Percentiles rank a stretch among this genome's conserved stretches.
Evolutionary conservation across 2,113 vertebrate species (phyloP).

Genomic region (Trachemys scripta): DNA sequence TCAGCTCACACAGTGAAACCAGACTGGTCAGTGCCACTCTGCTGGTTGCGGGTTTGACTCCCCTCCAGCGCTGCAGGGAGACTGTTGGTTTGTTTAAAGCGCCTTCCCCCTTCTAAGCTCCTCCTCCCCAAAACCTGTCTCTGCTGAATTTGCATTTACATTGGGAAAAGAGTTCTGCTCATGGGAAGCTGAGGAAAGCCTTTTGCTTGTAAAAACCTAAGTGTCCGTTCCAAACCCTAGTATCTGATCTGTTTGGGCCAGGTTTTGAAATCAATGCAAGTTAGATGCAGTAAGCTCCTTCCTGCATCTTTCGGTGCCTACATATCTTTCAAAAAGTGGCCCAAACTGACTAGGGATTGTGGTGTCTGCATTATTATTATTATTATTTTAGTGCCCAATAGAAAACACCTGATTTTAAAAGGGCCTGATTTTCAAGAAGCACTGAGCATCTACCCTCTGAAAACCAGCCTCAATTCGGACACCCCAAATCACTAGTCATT

Average conservation of each 20-base stretch:
- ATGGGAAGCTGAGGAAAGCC: neutral
- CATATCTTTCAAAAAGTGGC: neutral
- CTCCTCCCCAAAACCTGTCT: neutral
- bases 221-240: neutral
- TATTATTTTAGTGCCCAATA: fast-evolving
- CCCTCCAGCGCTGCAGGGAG: neutral
- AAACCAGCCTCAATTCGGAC: neutral
- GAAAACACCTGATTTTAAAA: neutral
- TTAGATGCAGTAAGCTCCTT: neutral
- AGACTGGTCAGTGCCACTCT: neutral
- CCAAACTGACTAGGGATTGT: neutral
- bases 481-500: neutral
- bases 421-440: neutral
- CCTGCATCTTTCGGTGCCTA: neutral
- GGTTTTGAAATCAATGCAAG: neutral
- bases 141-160: neutral
- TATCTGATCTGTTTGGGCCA: neutral
- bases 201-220: neutral
- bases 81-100: neutral
- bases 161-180: neutral
- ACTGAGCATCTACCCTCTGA: neutral
- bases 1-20: neutral
- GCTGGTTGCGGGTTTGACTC: neutral
- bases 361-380: neutral
- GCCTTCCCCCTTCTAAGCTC: neutral